Evolutionary conservation across 2,113 vertebrate species (phyloP).

Genomic region (Rutilus rutilus): DNA sequence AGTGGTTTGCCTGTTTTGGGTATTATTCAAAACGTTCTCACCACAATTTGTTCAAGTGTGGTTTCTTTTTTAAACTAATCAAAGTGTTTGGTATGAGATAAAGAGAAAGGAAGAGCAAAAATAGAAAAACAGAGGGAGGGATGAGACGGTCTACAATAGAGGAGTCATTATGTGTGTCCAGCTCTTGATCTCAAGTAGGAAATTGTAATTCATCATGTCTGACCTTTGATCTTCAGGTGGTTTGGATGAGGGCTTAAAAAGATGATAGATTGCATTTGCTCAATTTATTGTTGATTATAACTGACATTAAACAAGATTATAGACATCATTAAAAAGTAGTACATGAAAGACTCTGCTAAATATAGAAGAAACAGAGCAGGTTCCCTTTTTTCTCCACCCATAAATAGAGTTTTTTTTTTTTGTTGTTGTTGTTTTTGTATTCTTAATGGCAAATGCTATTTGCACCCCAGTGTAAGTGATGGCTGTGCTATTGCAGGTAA

Average conservation of each 20-base stretch:
- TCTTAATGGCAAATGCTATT: background rate
- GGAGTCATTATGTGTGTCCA: slow-evolving; percentile 6
- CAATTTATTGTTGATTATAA: slow-evolving; percentile 19
- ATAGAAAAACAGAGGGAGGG: background rate
- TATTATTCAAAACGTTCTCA: slow-evolving; percentile 49
- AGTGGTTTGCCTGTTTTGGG: slow-evolving; percentile 50
- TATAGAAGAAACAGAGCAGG: background rate
- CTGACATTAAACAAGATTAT: slow-evolving; percentile 24
- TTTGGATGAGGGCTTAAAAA: slow-evolving; percentile 4
- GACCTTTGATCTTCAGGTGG: slow-evolving; percentile 39
- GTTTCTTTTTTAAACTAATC: slow-evolving; percentile 40
- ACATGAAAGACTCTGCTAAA: background rate
- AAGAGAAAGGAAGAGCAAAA: slow-evolving; percentile 23
- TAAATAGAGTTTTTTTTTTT: background rate
- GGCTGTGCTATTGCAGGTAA: background rate
- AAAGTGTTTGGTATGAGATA: slow-evolving; percentile 39
- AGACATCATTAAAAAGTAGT: background rate
- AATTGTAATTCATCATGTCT: slow-evolving; percentile 32
- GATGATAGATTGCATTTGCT: background rate
- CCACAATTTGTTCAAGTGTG: slow-evolving; percentile 37
- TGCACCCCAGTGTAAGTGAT: background rate
- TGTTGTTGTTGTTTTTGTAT: background rate
- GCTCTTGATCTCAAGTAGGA: slow-evolving; percentile 31
- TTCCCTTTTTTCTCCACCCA: background rate
- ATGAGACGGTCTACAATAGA: background rate